Percentiles rank a stretch among this genome's conserved stretches.
Evolutionary conservation across 53 echinoderm and acorn worm species (phyloP).

Genomic region (Hippasteria phrygiana): DNA sequence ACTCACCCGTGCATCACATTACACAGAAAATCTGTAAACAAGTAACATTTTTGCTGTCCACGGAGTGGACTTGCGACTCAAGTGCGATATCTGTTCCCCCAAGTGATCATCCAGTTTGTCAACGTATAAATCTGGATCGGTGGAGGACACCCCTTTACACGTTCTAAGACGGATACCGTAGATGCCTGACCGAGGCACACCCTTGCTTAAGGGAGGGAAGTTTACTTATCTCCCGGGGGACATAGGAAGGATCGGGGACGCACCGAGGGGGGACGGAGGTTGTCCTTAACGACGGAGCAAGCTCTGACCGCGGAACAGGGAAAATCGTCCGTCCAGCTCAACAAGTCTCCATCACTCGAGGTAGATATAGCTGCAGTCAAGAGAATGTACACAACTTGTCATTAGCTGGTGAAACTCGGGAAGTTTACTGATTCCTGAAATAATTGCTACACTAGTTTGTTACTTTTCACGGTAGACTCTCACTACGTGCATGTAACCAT

Average conservation of each 20-base stretch:
- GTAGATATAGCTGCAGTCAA: not conserved
- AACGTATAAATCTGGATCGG: conserved; percentile 20
- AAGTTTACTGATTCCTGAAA: too few relatives aligned
- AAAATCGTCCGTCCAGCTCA: not conserved
- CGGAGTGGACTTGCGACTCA: not conserved
- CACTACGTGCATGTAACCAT: too few relatives aligned
- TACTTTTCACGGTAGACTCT: too few relatives aligned
- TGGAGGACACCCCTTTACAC: not conserved
- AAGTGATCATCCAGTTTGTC: conserved; percentile 55
- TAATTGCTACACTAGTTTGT: too few relatives aligned
- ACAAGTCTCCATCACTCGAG: not conserved
- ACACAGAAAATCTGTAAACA: not conserved
- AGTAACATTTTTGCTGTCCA: not conserved
- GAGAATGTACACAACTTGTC: not conserved
- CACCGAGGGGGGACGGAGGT: not conserved
- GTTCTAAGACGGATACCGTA: not conserved
- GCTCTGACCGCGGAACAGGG: not conserved
- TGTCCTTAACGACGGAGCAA: conserved; percentile 38
- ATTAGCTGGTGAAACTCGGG: not conserved
- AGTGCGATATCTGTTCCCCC: conserved; percentile 23
- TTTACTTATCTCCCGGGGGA: conserved; percentile 6
- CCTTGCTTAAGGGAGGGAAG: conserved; percentile 57
- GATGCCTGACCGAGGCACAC: conserved; percentile 13
- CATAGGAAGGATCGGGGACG: not conserved
- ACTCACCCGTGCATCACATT: not conserved